Evolutionary conservation across 2,888 invertebrate species (phyloP), one percentile per base, ranked within the genome.

Genomic region (Tortrix viridana): DNA sequence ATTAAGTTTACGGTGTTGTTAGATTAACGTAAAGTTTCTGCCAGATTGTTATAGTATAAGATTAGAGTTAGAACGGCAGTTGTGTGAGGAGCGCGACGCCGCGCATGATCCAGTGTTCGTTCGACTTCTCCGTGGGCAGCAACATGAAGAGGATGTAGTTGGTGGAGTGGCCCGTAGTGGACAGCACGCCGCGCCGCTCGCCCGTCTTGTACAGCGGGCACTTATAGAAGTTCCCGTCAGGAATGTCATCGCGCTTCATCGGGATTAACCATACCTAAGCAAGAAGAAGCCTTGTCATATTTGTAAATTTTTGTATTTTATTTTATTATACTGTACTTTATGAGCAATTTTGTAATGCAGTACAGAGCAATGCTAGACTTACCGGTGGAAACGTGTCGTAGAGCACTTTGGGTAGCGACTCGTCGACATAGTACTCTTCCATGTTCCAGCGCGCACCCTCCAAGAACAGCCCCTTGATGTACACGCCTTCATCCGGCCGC

Each of bases 151-250:
- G 95, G 50, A 98, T 97, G 80, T 98, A 98, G 92, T 98, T 98
- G 62, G 98, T 98, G 69, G 98, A 98, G 85, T 98, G 98, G 0
- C 98, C 98, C 0, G 98, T 98, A 4, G 98, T 98, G 59, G 98
- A 97, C 56, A 98, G 92, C n/a, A 95, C 94, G 44, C 98, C 98
- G 66, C 96, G 94, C 43, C 98, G 92, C 79, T 97, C 98, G 2
- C 96, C 94, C 1, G 98, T 98, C 92, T 98, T 98, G 91, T 98
- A 98, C 50, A 98, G 94, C 0, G 98, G 98, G 79, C 97, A 97
- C 68, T 93, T 89, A 89, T 98, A 98, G 67, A 94, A 94, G 22
- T 93, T 92, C 26, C 91, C 92, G 37, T 92, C 86, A 1, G 94
- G 86, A 16, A 96, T 79, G 69, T 97, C 96, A 1, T 93, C 93